phyloP scores from a whole-genome alignment of 2,113 vertebrate genomes.

The Oenanthe oenanthe region DNA sequence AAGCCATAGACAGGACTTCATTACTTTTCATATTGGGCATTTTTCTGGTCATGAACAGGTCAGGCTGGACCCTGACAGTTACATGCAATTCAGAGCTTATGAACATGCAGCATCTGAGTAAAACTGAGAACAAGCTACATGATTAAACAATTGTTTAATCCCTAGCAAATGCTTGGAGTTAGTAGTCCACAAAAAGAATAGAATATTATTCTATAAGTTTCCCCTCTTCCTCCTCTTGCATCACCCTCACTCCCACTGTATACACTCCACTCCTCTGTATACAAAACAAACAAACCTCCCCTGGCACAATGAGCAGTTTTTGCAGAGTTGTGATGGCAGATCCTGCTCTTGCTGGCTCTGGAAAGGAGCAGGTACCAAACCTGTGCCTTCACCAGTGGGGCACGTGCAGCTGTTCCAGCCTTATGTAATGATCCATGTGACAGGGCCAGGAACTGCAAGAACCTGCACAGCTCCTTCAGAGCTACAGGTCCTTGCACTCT shows the following conservation, averaged over 20 bases:
- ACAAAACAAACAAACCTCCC: not conserved
- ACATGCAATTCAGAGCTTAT: not conserved
- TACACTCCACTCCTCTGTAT: not conserved
- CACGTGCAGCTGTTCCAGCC: rapidly evolving
- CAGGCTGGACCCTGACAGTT: not conserved
- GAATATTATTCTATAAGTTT: not conserved
- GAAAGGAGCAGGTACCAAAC: not conserved
- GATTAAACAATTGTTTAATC: not conserved
- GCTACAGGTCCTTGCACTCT: not conserved
- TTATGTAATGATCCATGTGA: not conserved
- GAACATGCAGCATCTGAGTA: not conserved
- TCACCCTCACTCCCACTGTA: not conserved
- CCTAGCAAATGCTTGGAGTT: not conserved
- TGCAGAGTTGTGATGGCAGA: not conserved
- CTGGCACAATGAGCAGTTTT: not conserved
- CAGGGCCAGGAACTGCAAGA: not conserved
- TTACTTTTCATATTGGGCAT: not conserved
- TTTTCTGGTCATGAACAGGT: not conserved
- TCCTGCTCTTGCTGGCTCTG: not conserved
- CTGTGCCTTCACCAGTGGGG: rapidly evolving
- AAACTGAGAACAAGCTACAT: not conserved
- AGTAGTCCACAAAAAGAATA: not conserved
- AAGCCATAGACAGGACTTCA: not conserved
- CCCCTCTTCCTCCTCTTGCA: not conserved
- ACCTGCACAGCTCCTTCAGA: not conserved